phyloP scores from a whole-genome alignment of 2,888 invertebrate genomes.

The Thera britannica region DNA sequence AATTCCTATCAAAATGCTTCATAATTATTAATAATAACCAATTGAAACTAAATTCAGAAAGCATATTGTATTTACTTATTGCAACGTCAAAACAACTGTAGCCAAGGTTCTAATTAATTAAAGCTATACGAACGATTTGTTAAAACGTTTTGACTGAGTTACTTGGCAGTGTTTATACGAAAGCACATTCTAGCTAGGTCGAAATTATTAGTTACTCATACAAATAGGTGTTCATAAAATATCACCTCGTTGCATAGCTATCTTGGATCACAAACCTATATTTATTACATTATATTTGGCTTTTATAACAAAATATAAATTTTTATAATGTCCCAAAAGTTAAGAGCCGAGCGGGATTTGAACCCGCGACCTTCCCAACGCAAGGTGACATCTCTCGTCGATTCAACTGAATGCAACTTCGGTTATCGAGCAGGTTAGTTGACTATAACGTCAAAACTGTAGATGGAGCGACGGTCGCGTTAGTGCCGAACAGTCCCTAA shows the following conservation, averaged over 20 bases:
- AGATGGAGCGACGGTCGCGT: no score
- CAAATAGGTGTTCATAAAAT: background rate
- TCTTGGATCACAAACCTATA: no score
- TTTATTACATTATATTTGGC: no score
- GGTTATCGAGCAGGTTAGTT: no score
- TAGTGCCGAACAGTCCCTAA: no score
- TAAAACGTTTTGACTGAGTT: constrained; percentile 10
- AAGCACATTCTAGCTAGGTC: constrained; percentile 21
- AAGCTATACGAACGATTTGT: constrained; percentile 15
- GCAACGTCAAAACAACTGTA: constrained; percentile 50
- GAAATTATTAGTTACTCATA: constrained; percentile 11
- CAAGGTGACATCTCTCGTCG: no score
- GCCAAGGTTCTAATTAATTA: constrained; percentile 31
- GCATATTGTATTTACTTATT: constrained; percentile 23
- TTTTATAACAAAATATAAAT: no score
- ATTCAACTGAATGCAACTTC: no score
- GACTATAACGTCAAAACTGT: no score
- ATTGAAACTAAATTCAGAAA: constrained; percentile 38
- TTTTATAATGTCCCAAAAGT: no score
- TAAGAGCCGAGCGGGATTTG: no score
- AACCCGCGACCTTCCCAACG: no score
- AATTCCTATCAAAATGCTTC: constrained; percentile 40
- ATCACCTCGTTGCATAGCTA: background rate
- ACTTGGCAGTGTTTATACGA: constrained; percentile 27
- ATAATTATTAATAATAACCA: constrained; percentile 50